These are phyloP conservation scores for Phalacrocorax pelagicus DNA, from an alignment of 2,113 vertebrate species.

Conservation along the genomic window DNA sequence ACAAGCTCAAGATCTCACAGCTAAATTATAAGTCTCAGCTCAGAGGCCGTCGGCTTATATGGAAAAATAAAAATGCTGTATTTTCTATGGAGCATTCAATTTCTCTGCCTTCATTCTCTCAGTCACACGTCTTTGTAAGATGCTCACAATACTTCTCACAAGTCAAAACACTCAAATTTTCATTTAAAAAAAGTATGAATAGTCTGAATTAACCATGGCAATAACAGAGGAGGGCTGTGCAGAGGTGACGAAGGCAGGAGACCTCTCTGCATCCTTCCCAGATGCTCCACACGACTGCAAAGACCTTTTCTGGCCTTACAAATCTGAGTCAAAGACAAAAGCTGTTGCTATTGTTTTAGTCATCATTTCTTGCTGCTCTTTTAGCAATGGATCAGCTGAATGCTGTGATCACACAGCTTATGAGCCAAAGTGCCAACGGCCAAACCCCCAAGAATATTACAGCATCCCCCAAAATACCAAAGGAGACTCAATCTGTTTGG, in stretches of 20 bases:
- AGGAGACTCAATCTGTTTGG: neutral
- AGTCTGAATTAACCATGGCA: neutral
- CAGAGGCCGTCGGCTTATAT: neutral
- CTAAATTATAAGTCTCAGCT: neutral
- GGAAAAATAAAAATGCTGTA: neutral
- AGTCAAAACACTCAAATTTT: neutral
- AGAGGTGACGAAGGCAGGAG: neutral
- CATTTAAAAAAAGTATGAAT: neutral
- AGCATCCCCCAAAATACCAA: neutral
- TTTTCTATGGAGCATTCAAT: neutral
- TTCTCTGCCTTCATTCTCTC: neutral
- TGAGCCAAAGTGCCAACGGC: too few species aligned
- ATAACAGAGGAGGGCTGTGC: neutral
- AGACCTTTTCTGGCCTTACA: accelerated
- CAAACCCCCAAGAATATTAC: neutral
- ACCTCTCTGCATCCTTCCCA: neutral
- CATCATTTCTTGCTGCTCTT: accelerated
- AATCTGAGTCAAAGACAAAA: neutral
- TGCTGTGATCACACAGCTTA: neutral
- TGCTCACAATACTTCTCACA: neutral
- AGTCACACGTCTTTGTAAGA: neutral
- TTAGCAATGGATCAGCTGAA: neutral
- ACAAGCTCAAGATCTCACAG: neutral
- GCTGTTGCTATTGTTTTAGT: neutral
- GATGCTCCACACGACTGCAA: too few species aligned